Percentiles rank a stretch among this genome's conserved stretches.
Conservation (phyloP, 2,113 vertebrate species). For the Dasypus novemcinctus region DNA sequence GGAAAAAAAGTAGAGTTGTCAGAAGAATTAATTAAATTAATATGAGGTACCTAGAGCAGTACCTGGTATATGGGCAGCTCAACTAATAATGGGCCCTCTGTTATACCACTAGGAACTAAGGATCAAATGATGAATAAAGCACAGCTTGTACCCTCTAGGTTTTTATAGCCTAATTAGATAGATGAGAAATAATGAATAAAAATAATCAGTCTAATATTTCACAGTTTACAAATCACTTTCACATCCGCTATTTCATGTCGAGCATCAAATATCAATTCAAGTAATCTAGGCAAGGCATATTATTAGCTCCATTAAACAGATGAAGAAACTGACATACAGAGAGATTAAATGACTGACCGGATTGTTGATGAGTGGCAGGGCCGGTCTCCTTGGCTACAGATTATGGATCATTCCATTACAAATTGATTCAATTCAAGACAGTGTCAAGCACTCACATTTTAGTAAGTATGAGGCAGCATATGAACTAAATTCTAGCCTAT, state of each 20-base stretch:
- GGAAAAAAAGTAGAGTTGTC: not conserved
- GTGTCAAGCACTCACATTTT: not conserved
- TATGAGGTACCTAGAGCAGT: not conserved
- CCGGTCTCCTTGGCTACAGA: not conserved
- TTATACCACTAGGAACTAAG: not conserved
- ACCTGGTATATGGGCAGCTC: not conserved
- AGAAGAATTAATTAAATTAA: constrained; percentile 42
- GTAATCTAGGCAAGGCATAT: constrained; percentile 26
- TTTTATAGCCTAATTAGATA: constrained; percentile 56
- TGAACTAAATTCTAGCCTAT: not conserved
- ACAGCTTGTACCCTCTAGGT: constrained; percentile 15
- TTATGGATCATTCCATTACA: not conserved
- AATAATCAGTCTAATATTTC: constrained; percentile 62
- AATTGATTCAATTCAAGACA: not conserved
- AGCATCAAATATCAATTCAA: constrained; percentile 37
- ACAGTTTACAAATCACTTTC: constrained; percentile 68
- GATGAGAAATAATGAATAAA: constrained; percentile 56
- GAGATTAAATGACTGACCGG: not conserved
- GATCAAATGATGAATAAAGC: constrained; percentile 18
- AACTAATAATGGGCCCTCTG: not conserved
- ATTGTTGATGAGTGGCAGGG: not conserved
- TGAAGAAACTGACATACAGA: not conserved
- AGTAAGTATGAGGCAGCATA: not conserved
- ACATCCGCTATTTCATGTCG: constrained; percentile 52
- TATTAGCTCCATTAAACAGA: constrained; percentile 31